Base-by-base conservation (phyloP, 2,888 invertebrate species). In the Helobdella robusta region DNA sequence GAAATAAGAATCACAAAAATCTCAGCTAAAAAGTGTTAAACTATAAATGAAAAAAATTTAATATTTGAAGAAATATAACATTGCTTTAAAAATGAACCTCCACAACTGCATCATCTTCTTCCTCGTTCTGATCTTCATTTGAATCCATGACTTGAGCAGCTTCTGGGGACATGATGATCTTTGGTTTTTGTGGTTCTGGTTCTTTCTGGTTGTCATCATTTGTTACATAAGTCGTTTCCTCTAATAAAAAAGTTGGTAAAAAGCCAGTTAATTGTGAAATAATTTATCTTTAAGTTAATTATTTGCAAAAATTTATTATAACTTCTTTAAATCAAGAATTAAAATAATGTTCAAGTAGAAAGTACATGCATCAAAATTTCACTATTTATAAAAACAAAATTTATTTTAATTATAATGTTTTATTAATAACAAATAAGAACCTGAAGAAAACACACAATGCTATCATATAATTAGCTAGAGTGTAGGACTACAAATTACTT, bases 41-140 rank as follows among this genome's bases (percentile, higher is more conserved):
- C n/a, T 30, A 25, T 28, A 11, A 62, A 20, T 28, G 8, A 62
- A 25, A 20, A 15, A 60, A 52, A 18, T 60, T 18, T 8, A 52
- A 11, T 48, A 11, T 25, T 6, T 15, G 20, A 15, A 28, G 18
- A 8, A 44, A 15, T 48, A 15, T 15, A 60, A 20, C 28, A 15
- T 6, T 44, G 8, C 11, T 25, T 50, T 20, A 11, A 52, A 11
- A 23, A 56, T 68, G 64, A 73, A 85, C 86, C 82, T 85, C 86
- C 32, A 85, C 83, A 69, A 84, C 80, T 23, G 83, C 83, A 64
- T 67, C 70, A 5, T 70, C 69, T 35, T 69, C 72, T 30, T 71
- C 70, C 34, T 71, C 71, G 44, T 72, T 72, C 58, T 68, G 59
- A 8, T 68, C 69, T 44, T 67, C 68, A 63, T 65, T 58, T 5